Conservation (phyloP, 37 sponge, comb jelly and placozoan genomes). For the Axinella damicornis region DNA sequence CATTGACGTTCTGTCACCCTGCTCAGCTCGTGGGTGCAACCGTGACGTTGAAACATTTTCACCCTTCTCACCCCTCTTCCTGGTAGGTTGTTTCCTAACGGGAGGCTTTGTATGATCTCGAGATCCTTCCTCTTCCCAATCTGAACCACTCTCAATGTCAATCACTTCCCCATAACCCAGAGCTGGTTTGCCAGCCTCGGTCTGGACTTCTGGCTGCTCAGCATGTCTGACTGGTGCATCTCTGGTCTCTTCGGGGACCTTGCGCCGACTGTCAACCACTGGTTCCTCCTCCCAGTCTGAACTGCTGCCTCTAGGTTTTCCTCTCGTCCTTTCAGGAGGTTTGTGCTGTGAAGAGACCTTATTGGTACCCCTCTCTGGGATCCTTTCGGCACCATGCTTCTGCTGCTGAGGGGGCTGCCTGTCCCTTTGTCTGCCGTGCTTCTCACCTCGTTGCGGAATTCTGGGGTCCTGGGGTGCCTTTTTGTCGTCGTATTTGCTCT, state of each 20-base stretch:
- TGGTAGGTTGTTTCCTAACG: no score
- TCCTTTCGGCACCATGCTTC: not conserved
- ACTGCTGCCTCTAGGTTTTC: not conserved
- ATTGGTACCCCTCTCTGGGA: not conserved
- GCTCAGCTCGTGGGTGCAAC: not conserved
- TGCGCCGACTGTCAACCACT: not conserved
- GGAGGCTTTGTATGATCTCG: not conserved
- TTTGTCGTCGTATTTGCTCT: not conserved
- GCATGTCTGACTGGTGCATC: not conserved
- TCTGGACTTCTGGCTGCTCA: not conserved
- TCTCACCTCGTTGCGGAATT: not conserved
- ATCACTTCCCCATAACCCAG: constrained; percentile 33
- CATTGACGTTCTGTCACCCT: not conserved
- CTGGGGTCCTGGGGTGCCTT: not conserved
- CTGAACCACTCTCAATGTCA: constrained; percentile 57
- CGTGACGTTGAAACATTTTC: not conserved
- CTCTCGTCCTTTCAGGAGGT: no score
- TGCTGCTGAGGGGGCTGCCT: not conserved
- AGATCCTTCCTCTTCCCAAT: constrained; percentile 30
- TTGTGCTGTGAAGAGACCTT: not conserved
- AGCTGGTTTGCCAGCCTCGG: not conserved
- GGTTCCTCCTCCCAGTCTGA: not conserved
- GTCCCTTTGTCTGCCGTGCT: not conserved
- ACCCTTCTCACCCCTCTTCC: no score
- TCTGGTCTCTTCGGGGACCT: not conserved